Evolutionary conservation across 2,888 invertebrate species (phyloP).

Genomic region (Xiphydria camelus): DNA sequence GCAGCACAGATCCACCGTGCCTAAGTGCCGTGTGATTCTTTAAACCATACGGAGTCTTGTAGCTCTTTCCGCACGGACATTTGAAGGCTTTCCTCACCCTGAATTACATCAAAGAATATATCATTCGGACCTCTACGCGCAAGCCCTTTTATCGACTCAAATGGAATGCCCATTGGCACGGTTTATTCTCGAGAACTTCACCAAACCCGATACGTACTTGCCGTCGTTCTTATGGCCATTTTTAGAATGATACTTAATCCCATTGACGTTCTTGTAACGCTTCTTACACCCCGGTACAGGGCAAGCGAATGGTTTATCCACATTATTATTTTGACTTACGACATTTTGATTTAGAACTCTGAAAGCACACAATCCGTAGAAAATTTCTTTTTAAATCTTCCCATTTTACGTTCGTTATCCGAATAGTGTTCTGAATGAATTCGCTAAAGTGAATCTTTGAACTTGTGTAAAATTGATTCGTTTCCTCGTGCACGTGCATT

Average conservation of each 20-base stretch:
- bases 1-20: conserved; percentile 44
- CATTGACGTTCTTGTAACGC: conserved; percentile 85
- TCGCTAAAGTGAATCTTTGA: too few relatives aligned
- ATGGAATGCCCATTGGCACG: too few relatives aligned
- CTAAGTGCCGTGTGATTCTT: conserved; percentile 69
- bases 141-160: too few relatives aligned
- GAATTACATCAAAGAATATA: too few relatives aligned
- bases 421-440: too few relatives aligned
- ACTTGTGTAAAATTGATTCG: too few relatives aligned
- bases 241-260: conserved; percentile 86
- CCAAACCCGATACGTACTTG: conserved; percentile 65
- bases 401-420: too few relatives aligned
- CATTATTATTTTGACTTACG: conserved; percentile 28
- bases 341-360: conserved; percentile 33
- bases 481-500: too few relatives aligned
- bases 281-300: conserved; percentile 87
- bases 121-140: too few relatives aligned
- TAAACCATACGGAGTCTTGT: conserved; percentile 79
- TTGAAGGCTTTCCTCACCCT: conserved; percentile 80
- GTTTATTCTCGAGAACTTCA: too few relatives aligned
- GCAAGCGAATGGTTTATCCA: conserved; percentile 81
- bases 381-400: too few relatives aligned
- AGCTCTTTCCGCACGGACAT: conserved; percentile 85
- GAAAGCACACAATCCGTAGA: too few relatives aligned
- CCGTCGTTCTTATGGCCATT: conserved; percentile 85